phyloP scores from a whole-genome alignment of 2,888 invertebrate species.

The Pristionchus mayeri region DNA sequence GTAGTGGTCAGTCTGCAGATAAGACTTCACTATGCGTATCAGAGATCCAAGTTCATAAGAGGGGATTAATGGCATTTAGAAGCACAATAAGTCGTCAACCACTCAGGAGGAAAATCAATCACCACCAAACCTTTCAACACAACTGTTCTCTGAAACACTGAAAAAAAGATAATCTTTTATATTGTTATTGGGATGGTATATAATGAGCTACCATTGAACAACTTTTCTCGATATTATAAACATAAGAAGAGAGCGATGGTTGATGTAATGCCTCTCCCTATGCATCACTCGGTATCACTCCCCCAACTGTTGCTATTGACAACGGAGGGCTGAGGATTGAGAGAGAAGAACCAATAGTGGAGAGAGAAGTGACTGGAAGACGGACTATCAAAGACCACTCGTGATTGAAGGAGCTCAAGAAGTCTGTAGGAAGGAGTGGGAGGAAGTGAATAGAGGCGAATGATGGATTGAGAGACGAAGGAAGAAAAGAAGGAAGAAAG shows the following conservation, averaged over 20 bases:
- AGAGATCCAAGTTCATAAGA: background rate
- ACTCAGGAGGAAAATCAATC: background rate
- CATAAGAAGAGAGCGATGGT: background rate
- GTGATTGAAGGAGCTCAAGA: background rate
- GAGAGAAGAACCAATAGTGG: background rate
- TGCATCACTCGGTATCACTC: background rate
- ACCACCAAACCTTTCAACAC: background rate
- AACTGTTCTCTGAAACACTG: background rate
- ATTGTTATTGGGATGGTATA: background rate
- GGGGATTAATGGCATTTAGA: background rate
- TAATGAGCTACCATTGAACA: background rate
- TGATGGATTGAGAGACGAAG: constrained; percentile 14
- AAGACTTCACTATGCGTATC: background rate
- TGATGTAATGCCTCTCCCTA: background rate
- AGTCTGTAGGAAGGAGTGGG: background rate
- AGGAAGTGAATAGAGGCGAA: background rate
- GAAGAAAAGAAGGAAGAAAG: constrained; percentile 3
- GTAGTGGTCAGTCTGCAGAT: constrained; percentile 28
- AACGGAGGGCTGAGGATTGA: background rate
- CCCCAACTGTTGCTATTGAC: background rate
- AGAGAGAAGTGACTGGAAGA: background rate
- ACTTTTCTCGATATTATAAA: background rate
- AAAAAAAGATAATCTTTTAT: background rate
- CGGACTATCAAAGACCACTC: background rate
- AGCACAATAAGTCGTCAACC: too few relatives aligned